A percentile compares a stretch with the other conserved stretches of the same genome.
phyloP scores from a whole-genome alignment of 1,140 invertebrate genomes.

The Trachymyrmex septentrionalis region DNA sequence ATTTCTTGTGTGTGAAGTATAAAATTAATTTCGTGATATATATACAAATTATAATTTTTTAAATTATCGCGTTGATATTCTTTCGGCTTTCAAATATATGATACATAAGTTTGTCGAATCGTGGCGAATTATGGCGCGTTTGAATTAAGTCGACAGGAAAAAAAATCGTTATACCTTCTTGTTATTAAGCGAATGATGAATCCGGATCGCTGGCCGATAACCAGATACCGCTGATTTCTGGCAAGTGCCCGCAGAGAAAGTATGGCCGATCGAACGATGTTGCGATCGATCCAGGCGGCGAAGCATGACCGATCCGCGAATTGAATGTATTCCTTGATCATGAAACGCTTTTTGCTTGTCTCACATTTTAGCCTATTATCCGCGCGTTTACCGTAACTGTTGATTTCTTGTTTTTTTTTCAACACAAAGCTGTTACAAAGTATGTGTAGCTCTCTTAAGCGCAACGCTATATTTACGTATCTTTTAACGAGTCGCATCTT shows the following conservation, averaged over 20 bases:
- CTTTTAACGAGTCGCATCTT: background rate
- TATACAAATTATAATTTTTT: background rate
- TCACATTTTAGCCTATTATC: slow-evolving; percentile 41
- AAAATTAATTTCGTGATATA: background rate
- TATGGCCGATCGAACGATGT: slow-evolving; percentile 68
- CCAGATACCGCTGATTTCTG: slow-evolving; percentile 56
- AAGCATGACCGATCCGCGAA: slow-evolving; percentile 61
- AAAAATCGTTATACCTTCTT: slow-evolving; percentile 30
- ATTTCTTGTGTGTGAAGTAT: too few relatives aligned
- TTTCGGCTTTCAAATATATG: background rate
- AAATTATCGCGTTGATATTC: background rate
- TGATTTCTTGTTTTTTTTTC: slow-evolving; percentile 37
- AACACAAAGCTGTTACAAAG: slow-evolving; percentile 8
- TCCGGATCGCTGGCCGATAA: slow-evolving; percentile 23
- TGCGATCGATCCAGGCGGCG: slow-evolving; percentile 51
- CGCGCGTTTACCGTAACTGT: slow-evolving; percentile 31
- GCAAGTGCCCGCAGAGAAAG: slow-evolving; percentile 68
- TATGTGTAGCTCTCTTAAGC: background rate
- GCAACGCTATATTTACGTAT: background rate
- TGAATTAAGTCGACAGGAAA: background rate
- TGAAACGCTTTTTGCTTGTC: slow-evolving; percentile 4
- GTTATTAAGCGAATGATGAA: slow-evolving; percentile 74
- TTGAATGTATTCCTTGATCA: slow-evolving; percentile 52
- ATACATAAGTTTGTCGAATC: background rate
- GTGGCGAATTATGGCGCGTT: background rate